These are phyloP conservation scores for Pharmacophagus antenor DNA, from an alignment of 2,888 invertebrate genomes.

Conservation along the genomic window DNA sequence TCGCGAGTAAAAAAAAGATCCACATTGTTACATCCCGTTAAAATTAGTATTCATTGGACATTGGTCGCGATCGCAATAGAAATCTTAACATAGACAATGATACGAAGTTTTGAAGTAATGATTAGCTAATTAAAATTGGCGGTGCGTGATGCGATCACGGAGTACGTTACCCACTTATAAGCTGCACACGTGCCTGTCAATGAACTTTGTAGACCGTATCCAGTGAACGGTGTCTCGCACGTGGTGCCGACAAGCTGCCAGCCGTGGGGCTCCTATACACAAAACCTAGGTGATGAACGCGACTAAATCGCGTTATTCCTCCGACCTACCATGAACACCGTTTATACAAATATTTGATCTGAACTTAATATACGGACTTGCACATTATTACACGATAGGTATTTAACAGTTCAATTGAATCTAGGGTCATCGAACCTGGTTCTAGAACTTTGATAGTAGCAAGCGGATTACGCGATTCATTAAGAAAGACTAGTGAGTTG, in stretches of 20 bases:
- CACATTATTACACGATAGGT: slow-evolving; percentile 3
- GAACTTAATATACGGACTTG: neutral
- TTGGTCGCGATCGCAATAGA: slow-evolving; percentile 55
- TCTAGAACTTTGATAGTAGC: slow-evolving; percentile 31
- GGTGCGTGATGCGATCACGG: slow-evolving; percentile 72
- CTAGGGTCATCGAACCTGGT: slow-evolving; percentile 60
- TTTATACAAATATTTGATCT: neutral
- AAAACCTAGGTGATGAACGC: slow-evolving; percentile 17
- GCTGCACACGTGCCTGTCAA: slow-evolving; percentile 79
- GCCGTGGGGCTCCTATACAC: slow-evolving; percentile 2
- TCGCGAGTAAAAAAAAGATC: slow-evolving; percentile 33
- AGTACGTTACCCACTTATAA: slow-evolving; percentile 69
- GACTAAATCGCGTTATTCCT: neutral
- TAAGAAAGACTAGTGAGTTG: slow-evolving; percentile 36
- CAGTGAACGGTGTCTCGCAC: slow-evolving; percentile 50
- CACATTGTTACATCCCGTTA: slow-evolving; percentile 44
- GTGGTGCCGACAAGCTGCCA: slow-evolving; percentile 47
- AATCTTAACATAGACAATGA: slow-evolving; percentile 64
- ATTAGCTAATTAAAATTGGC: slow-evolving; percentile 77
- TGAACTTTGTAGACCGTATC: slow-evolving; percentile 71
- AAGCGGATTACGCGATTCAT: slow-evolving; percentile 17
- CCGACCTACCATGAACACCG: neutral
- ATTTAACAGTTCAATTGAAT: slow-evolving; percentile 9
- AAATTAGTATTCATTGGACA: slow-evolving; percentile 61
- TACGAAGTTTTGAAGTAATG: slow-evolving; percentile 63